Conservation (phyloP, 2,888 invertebrate species). For the Zygothrica quintamaculata region DNA sequence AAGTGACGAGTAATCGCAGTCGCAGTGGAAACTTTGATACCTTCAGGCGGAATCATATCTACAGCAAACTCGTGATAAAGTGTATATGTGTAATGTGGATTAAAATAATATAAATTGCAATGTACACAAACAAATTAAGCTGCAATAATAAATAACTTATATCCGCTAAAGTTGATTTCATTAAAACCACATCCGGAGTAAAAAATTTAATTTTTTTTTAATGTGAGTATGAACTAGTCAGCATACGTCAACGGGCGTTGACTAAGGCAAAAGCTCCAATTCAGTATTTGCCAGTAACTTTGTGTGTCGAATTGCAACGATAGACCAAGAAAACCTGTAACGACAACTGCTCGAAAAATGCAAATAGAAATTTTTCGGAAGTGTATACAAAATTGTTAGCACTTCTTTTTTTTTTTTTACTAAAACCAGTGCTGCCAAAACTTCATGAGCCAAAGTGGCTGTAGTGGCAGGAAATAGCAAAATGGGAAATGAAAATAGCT, state of each 20-base stretch:
- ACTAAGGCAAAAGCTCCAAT: slow-evolving; percentile 1
- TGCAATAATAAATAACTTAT: slow-evolving; percentile 14
- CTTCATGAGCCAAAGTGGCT: no score
- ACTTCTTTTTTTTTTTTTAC: no score
- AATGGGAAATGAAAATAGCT: no score
- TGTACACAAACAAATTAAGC: slow-evolving; percentile 26
- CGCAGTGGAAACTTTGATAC: slow-evolving; percentile 59
- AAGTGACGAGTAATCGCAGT: slow-evolving; percentile 62
- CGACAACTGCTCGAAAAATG: slow-evolving; percentile 1
- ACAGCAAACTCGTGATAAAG: slow-evolving; percentile 3
- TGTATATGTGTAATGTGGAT: slow-evolving; percentile 30
- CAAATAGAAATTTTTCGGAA: slow-evolving; percentile 16
- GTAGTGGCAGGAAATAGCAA: no score
- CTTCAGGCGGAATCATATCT: slow-evolving; percentile 31
- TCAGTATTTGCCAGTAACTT: neutral
- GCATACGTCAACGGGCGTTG: slow-evolving; percentile 36
- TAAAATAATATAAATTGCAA: slow-evolving; percentile 35
- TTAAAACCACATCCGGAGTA: neutral
- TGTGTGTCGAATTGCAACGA: neutral
- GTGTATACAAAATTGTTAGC: slow-evolving; percentile 19
- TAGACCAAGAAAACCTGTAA: neutral
- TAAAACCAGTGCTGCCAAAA: no score
- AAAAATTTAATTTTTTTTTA: neutral
- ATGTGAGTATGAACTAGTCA: slow-evolving; percentile 48
- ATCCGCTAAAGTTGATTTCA: slow-evolving; percentile 1